phyloP scores from a whole-genome alignment of 2,113 vertebrate genomes.

The Tympanuchus pallidicinctus region DNA sequence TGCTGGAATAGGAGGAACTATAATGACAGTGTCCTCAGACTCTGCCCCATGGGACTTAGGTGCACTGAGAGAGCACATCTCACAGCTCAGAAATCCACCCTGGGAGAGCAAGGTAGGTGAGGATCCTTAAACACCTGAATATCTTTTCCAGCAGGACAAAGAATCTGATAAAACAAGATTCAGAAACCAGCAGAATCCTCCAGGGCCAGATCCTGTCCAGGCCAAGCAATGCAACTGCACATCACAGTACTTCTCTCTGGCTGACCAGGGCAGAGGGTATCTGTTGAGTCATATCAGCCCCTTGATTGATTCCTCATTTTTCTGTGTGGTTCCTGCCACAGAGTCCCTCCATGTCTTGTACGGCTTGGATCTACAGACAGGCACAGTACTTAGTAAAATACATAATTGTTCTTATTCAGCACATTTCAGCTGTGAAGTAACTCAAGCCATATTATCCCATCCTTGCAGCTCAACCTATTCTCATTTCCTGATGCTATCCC shows the following conservation, averaged over 20 bases:
- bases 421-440: slow-evolving; percentile 23
- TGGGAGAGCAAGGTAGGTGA: neutral
- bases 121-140: neutral
- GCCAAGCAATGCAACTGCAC: neutral
- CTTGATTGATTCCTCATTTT: neutral
- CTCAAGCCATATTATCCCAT: neutral
- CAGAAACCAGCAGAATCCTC: neutral
- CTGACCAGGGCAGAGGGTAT: neutral
- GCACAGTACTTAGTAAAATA: neutral
- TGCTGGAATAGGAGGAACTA: neutral
- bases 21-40: neutral
- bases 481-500: slow-evolving; percentile 45
- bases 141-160: neutral
- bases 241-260: neutral
- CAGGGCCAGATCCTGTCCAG: neutral
- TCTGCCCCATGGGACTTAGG: neutral
- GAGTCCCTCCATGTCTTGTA: neutral
- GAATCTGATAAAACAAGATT: neutral
- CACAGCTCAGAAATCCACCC: neutral
- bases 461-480: neutral
- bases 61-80: rapidly evolving
- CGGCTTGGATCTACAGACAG: neutral
- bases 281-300: neutral
- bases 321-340: neutral
- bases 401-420: neutral